Base-by-base conservation (phyloP, 1,140 invertebrate genomes). In the Littorina saxatilis region DNA sequence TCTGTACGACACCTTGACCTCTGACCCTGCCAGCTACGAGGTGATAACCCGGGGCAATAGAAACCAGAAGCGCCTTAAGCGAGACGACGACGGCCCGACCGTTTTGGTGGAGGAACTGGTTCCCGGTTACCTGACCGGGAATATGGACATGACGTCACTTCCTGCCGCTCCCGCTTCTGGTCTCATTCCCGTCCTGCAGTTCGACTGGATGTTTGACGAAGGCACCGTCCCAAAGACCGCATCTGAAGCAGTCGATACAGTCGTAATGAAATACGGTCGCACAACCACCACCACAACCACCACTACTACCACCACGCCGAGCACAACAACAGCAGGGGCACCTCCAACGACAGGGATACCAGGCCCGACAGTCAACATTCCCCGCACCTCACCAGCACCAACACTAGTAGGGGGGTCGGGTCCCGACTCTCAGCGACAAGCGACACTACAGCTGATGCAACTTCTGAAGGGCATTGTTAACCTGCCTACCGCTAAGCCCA, bases 151-250 rank as follows among this genome's bases (percentile, higher is more conserved):
- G 76, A 78, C 55, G 17, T 58, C 52, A 29, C n/a, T 78, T 27
- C 55, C 76, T 5, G 15, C 58, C 3, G 27, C 55, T 0, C 55
- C 27, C 20, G 13, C 75, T 1, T 40, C 76, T 1, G 58, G 55
- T 9, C 55, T 78, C n/a, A 43, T 63, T 63, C 76, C 76, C 32
- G 76, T 63, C 9, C 39, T 78, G 55, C 55, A 78, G 76, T 78
- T 78, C 29, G 39, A 58, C 20, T 78, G 76, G 76, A 78, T 78
- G 76, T 78, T 78, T 78, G 58, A 78, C 0, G 39, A 58, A 27
- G 76, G 76, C 5, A 29, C 76, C 1, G 58, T 63, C 17, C 76
- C 76, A 4, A 1, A 32, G 37, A 78, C 76, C 1, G 76, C 76
- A 20, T 40, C 35, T 0, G 55, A 78, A 29, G 76, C 76, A 13